These are phyloP conservation scores for Ophioninae sp. DNA, from an alignment of 2,888 invertebrate genomes.

Conservation along the genomic window DNA sequence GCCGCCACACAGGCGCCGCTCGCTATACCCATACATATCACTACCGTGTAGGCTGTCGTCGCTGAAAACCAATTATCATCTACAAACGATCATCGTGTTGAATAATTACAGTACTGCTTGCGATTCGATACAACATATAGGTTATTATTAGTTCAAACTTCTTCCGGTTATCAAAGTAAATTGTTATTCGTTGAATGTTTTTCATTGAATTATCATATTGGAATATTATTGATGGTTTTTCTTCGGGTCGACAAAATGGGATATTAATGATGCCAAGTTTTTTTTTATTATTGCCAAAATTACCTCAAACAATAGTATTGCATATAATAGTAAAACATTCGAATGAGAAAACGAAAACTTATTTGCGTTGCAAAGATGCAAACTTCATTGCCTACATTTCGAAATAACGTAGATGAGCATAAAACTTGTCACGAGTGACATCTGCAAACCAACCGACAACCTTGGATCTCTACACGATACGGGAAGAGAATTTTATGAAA, in stretches of 20 bases:
- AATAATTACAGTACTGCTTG: conserved; percentile 3
- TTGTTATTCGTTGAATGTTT: no score
- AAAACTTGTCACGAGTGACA: neutral
- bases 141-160: neutral
- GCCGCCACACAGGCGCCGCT: conserved; percentile 84
- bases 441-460: neutral
- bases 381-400: no score
- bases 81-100: conserved; percentile 33
- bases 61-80: conserved; percentile 78
- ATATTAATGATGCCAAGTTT: no score
- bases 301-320: no score
- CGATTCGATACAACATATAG: neutral
- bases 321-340: no score
- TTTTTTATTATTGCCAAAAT: no score
- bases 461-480: neutral
- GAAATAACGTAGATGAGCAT: neutral
- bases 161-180: no score
- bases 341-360: no score
- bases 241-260: no score
- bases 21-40: conserved; percentile 84
- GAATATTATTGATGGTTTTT: no score
- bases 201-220: no score
- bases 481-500: neutral
- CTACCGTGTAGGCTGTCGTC: conserved; percentile 83
- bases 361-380: no score